Conservation (phyloP, 2,797 vertebrate genomes). For the Poecilia gillii region DNA sequence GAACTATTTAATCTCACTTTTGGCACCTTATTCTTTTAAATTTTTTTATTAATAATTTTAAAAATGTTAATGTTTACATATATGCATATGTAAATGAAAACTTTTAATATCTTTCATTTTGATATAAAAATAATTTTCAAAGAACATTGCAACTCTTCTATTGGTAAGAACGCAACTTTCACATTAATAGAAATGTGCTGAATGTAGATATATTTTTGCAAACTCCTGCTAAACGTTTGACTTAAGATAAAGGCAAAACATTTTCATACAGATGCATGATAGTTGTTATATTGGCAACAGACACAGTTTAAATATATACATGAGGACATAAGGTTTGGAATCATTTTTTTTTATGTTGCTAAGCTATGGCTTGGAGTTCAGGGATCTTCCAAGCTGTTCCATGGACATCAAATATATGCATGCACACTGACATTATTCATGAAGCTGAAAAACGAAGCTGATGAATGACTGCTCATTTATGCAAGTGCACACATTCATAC, state of each 20-base stretch:
- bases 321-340: constrained; percentile 43
- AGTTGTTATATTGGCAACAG: constrained; percentile 32
- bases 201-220: background rate
- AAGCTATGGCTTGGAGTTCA: constrained; percentile 60
- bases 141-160: background rate
- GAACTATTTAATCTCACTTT: background rate
- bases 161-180: background rate
- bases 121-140: background rate
- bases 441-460: constrained; percentile 73
- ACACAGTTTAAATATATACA: constrained; percentile 39
- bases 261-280: constrained; percentile 29
- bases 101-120: background rate
- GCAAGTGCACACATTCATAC: constrained; percentile 57
- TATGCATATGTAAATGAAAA: background rate
- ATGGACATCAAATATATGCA: constrained; percentile 65
- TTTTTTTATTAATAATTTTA: background rate
- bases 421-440: constrained; percentile 76
- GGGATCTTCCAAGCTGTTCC: constrained; percentile 46
- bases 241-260: constrained; percentile 1
- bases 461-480: constrained; percentile 75
- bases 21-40: background rate
- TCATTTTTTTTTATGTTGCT: constrained; percentile 57
- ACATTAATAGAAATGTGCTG: background rate
- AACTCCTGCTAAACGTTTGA: background rate
- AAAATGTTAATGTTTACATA: background rate